These are phyloP conservation scores for Anagrus nilaparvatae DNA, from an alignment of 1,140 invertebrate genomes.

Conservation along the genomic window DNA sequence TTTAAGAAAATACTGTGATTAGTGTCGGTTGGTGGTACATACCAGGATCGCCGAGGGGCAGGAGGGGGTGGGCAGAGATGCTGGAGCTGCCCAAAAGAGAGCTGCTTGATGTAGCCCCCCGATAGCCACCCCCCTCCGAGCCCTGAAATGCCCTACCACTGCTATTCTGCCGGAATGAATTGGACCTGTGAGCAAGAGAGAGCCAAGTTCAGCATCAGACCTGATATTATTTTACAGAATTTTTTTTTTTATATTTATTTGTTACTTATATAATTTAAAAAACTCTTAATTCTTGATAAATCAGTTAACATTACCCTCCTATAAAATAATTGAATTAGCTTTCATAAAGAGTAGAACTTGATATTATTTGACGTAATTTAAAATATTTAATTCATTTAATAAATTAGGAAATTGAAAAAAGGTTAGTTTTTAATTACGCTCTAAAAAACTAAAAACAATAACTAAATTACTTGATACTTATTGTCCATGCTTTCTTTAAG, in stretches of 20 bases:
- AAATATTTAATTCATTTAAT: no score
- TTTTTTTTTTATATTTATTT: conserved; percentile 13
- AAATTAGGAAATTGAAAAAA: no score
- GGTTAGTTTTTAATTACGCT: no score
- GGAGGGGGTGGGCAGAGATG: conserved; percentile 73
- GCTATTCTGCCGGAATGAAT: conserved; percentile 66
- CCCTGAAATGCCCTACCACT: conserved; percentile 46
- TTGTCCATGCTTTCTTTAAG: no score
- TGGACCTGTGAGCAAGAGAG: conserved; percentile 73
- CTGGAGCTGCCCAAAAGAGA: conserved; percentile 60
- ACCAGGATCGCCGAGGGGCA: conserved; percentile 63
- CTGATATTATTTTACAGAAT: conserved; percentile 32
- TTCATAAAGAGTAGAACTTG: no score
- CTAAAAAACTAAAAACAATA: no score
- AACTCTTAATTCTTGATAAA: no score
- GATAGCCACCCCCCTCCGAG: conserved; percentile 45
- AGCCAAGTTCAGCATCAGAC: conserved; percentile 46
- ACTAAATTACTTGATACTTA: no score
- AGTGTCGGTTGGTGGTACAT: conserved; percentile 43
- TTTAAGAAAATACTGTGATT: conserved; percentile 30
- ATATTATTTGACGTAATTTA: no score
- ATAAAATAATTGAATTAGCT: no score
- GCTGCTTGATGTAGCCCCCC: conserved; percentile 48
- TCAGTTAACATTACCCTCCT: no score
- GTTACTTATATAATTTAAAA: no score